Conservation (phyloP, 2,888 invertebrate genomes). For the Dinocampus coccinellae region DNA sequence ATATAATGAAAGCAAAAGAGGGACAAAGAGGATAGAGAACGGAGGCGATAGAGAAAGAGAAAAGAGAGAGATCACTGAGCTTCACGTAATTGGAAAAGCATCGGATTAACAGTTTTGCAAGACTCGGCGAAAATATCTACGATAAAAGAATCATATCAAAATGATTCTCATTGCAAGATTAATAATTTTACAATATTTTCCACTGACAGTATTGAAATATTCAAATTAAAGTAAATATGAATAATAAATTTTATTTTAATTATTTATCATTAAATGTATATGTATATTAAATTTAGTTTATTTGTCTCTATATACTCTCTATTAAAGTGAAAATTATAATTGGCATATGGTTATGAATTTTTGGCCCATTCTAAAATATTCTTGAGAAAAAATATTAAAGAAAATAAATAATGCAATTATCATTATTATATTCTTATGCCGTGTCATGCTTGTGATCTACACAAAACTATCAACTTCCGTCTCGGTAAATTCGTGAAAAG, state of each 20-base stretch:
- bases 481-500: not conserved
- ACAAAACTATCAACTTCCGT: not conserved
- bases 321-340: constrained; percentile 3
- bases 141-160: constrained; percentile 52
- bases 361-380: constrained; percentile 38
- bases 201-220: not conserved
- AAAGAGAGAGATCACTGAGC: constrained; percentile 42
- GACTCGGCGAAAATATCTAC: constrained; percentile 64
- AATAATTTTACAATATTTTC: not conserved
- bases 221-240: no score
- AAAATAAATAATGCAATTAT: not conserved
- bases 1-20: constrained; percentile 33
- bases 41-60: no score
- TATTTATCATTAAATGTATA: no score
- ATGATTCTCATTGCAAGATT: not conserved
- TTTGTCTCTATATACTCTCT: not conserved
- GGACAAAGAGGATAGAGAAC: no score
- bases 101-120: constrained; percentile 68
- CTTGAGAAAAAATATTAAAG: not conserved
- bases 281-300: no score
- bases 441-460: not conserved
- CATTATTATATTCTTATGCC: constrained; percentile 7
- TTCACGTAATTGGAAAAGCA: constrained; percentile 64
- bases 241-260: no score
- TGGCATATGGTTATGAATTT: constrained; percentile 28